Base-by-base conservation (phyloP, 1,140 invertebrate genomes). In the Drosophila chauvacae region DNA sequence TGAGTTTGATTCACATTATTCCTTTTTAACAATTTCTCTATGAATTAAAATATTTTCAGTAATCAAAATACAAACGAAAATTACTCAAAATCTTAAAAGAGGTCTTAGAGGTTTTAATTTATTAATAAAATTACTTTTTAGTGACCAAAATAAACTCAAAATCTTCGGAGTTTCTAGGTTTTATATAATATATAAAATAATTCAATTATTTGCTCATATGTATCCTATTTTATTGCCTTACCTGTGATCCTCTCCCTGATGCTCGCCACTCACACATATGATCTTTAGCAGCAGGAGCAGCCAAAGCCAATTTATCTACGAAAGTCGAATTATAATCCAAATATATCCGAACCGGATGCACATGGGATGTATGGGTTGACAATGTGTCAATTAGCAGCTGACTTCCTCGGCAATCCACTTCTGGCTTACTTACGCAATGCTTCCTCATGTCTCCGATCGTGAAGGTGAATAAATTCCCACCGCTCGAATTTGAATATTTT, bases 351-450 rank as follows among this genome's bases (percentile, higher is more conserved):
- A 55, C 28, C 63, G 64, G 56, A 76, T 76, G 68, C 58, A 56
- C 18, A 57, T 30, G 14, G 4, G 3, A 28, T 28, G 5, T 28
- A 16, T 26, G 45, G 23, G n/a, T 57, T 64, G 60, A 71, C 50
- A 68, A 47, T 35, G 59, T 53, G 44, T 41, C 48, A 70, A 70
- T 70, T 70, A 70, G 37, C 35, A 51, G 69, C 51, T 39, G 28
- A 72, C 62, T 82, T 62, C 39, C 50, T 76, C 13, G 65, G 58
- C 37, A 44, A 64, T 56, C 77, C 57, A 48, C 59, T 68, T 68
- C 30, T 77, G 73, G 80, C 60, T 78, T 70, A 88, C 85, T 88
- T 88, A 88, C 77, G 77, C 81, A 88, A 90, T 84, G 84, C 70
- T 88, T 88, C 84, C 84, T 90, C 84, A 88, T 88, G 37, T 62